A percentile compares a stretch with the other conserved stretches of the same genome.
Conservation (phyloP, 2,113 vertebrate genomes). For the Ochotona curzoniae region DNA sequence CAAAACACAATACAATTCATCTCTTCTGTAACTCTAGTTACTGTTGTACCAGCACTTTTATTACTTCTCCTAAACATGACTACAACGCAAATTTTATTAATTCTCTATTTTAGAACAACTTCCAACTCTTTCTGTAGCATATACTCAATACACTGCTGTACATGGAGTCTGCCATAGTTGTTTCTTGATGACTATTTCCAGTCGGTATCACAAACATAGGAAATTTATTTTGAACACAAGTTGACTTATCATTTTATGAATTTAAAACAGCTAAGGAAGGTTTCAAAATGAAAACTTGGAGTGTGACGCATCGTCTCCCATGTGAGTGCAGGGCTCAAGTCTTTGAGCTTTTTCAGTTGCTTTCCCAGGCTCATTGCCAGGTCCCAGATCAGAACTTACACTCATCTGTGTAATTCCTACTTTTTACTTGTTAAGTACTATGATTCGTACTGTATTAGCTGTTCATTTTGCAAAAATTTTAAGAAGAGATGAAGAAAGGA, state of each 20-base stretch:
- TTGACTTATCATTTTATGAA: conserved; percentile 7
- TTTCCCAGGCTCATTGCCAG: no score
- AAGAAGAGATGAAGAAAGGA: no score
- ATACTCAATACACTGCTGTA: neutral
- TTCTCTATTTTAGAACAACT: neutral
- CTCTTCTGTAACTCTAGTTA: neutral
- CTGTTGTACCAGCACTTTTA: neutral
- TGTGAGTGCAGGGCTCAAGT: no score
- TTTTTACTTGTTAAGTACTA: no score
- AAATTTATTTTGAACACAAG: neutral
- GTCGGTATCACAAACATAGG: neutral
- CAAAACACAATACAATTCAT: neutral
- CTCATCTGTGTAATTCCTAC: no score
- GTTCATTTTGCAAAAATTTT: no score
- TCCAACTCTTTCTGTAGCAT: neutral
- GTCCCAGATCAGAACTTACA: no score
- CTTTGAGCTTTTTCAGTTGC: no score
- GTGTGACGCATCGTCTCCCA: no score
- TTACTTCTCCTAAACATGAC: neutral
- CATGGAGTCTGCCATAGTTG: neutral
- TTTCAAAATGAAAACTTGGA: conserved; percentile 39
- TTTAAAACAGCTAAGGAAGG: neutral
- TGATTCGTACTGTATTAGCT: no score
- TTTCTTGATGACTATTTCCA: neutral
- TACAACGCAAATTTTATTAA: neutral